Conservation (phyloP, 2,888 invertebrate genomes). For the Celastrina argiolus region DNA sequence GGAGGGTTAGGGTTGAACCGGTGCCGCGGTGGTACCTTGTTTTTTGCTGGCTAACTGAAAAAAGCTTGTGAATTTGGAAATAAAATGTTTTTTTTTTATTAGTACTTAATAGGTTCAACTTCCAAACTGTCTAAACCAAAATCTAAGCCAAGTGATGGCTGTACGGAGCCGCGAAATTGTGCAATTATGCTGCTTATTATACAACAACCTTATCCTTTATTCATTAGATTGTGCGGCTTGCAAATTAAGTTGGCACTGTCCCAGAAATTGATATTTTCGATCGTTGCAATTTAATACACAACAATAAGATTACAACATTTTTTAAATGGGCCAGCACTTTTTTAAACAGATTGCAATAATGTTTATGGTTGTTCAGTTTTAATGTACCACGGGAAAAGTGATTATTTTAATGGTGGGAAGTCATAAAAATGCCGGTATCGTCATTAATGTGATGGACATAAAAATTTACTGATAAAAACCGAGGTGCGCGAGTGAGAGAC, state of each 20-base stretch:
- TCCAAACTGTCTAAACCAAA: slow-evolving; percentile 5
- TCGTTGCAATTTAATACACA: slow-evolving; percentile 29
- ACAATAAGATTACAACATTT: slow-evolving; percentile 18
- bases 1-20: no score
- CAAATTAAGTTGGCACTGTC: slow-evolving; percentile 37
- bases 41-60: background rate
- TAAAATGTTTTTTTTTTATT: no score
- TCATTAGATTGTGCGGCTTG: slow-evolving; percentile 38
- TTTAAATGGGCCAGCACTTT: slow-evolving; percentile 15
- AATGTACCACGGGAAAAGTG: slow-evolving; percentile 59
- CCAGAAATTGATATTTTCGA: slow-evolving; percentile 38
- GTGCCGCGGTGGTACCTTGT: no score
- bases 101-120: background rate
- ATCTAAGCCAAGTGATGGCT: slow-evolving; percentile 12
- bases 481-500: slow-evolving; percentile 32
- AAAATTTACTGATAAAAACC: slow-evolving; percentile 49
- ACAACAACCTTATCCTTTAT: slow-evolving; percentile 39
- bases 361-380: slow-evolving; percentile 41
- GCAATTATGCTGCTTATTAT: slow-evolving; percentile 25
- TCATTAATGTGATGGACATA: slow-evolving; percentile 62
- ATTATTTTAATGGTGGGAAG: slow-evolving; percentile 72
- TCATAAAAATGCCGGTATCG: slow-evolving; percentile 59
- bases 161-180: slow-evolving; percentile 23
- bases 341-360: slow-evolving; percentile 28
- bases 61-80: no score